phyloP scores from a whole-genome alignment of 2,113 vertebrate species.

The Myotis lucifugus region DNA sequence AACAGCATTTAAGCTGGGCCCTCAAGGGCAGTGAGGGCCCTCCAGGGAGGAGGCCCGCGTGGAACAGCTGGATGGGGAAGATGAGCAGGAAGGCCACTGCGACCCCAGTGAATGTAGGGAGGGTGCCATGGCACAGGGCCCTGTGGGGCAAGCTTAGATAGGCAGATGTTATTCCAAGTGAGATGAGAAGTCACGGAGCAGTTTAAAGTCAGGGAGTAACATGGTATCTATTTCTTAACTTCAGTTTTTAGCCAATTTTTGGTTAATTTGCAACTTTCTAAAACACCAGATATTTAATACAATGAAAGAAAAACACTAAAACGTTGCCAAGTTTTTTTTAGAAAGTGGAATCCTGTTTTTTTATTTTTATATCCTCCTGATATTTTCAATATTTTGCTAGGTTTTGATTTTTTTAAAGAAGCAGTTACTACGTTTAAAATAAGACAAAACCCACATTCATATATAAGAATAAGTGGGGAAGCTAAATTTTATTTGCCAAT shows the following conservation, averaged over 20 bases:
- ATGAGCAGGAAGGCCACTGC: not conserved
- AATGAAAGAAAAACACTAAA: not conserved
- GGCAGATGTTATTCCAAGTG: not conserved
- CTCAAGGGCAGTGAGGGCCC: not conserved
- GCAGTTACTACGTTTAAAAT: not conserved
- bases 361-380: not conserved
- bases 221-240: not conserved
- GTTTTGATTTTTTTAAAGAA: not conserved
- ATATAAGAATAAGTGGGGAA: slow-evolving; percentile 13
- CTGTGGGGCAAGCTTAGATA: too few relatives aligned
- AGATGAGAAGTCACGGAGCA: not conserved
- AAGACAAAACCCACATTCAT: not conserved
- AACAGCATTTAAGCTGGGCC: not conserved
- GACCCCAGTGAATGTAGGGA: too few relatives aligned
- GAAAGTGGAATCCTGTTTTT: not conserved
- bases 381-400: slow-evolving; percentile 9
- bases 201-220: not conserved
- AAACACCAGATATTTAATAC: not conserved
- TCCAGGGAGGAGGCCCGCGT: not conserved
- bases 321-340: not conserved
- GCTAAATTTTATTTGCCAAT: slow-evolving; percentile 33
- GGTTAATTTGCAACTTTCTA: not conserved
- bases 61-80: not conserved
- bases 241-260: slow-evolving; percentile 39
- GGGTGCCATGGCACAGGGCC: rapidly evolving